These are phyloP conservation scores for Caenorhabditis drosophilae DNA, from an alignment of 2,888 invertebrate species.

Conservation along the genomic window DNA sequence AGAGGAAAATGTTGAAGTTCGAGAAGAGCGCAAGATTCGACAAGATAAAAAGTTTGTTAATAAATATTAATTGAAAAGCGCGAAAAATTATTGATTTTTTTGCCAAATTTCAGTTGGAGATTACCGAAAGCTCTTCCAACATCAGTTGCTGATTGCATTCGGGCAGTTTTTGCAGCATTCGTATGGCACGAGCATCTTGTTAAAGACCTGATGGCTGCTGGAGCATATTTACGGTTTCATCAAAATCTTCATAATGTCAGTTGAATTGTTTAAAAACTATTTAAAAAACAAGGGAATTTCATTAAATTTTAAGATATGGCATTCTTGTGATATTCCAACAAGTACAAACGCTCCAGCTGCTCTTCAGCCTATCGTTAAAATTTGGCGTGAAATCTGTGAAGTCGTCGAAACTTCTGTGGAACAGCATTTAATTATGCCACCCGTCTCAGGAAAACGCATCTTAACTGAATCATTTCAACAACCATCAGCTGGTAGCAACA, in stretches of 20 bases:
- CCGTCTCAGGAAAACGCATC: constrained; percentile 53
- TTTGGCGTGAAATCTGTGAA: constrained; percentile 82
- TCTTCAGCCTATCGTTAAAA: constrained; percentile 49
- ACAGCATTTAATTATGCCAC: constrained; percentile 76
- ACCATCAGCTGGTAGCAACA: not conserved
- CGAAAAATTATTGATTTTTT: not conserved
- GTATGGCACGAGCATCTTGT: constrained; percentile 97
- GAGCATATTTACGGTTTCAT: constrained; percentile 88
- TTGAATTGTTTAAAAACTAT: not conserved
- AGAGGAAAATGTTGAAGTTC: constrained; percentile 24
- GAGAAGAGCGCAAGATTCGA: constrained; percentile 10
- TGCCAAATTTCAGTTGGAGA: constrained; percentile 2
- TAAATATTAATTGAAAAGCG: not conserved
- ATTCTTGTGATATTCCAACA: constrained; percentile 22
- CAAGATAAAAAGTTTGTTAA: not conserved
- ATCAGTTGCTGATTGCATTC: constrained; percentile 56
- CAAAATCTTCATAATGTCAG: constrained; percentile 67
- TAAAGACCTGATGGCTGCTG: constrained; percentile 96
- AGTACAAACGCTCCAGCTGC: constrained; percentile 45
- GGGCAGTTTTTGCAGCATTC: constrained; percentile 94
- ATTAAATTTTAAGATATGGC: constrained; percentile 41
- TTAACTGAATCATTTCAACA: constrained; percentile 5
- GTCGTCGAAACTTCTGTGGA: constrained; percentile 75
- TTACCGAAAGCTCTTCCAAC: constrained; percentile 54
- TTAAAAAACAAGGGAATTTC: not conserved